Evolutionary conservation across 1,140 invertebrate genomes (phyloP).

Genomic region (Colletes latitarsis): DNA sequence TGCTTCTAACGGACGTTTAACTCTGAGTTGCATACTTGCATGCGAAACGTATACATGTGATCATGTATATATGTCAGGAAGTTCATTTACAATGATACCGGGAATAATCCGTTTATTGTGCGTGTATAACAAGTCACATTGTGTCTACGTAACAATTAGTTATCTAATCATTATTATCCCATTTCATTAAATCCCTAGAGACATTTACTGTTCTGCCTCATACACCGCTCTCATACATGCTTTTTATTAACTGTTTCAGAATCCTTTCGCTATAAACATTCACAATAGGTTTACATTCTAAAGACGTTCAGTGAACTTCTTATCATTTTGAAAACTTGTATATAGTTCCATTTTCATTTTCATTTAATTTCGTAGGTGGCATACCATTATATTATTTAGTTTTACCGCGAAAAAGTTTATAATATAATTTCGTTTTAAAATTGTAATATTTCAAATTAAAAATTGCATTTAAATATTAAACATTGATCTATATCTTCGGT

Average conservation of each 20-base stretch:
- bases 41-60: not conserved
- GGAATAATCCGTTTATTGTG: conserved; percentile 27
- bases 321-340: conserved; percentile 32
- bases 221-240: conserved; percentile 73
- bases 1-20: conserved; percentile 7
- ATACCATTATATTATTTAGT: conserved; percentile 11
- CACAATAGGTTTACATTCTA: conserved; percentile 22
- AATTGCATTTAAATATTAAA: not conserved
- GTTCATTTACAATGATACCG: not conserved
- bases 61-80: not conserved
- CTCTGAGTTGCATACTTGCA: conserved; percentile 26
- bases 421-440: not conserved
- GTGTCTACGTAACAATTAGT: conserved; percentile 42
- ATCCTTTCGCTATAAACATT: conserved; percentile 34
- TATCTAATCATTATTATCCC: conserved; percentile 33
- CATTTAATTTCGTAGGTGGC: conserved; percentile 34
- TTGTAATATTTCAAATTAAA: not conserved
- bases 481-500: not conserved
- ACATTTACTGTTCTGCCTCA: conserved; percentile 69
- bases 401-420: conserved; percentile 12
- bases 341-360: conserved; percentile 44
- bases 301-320: conserved; percentile 27
- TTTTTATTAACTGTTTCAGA: conserved; percentile 60
- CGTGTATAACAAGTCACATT: conserved; percentile 34
- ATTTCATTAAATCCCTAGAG: conserved; percentile 43